phyloP scores from a whole-genome alignment of 2,888 invertebrate species.

The Pristionchus arcanus region DNA sequence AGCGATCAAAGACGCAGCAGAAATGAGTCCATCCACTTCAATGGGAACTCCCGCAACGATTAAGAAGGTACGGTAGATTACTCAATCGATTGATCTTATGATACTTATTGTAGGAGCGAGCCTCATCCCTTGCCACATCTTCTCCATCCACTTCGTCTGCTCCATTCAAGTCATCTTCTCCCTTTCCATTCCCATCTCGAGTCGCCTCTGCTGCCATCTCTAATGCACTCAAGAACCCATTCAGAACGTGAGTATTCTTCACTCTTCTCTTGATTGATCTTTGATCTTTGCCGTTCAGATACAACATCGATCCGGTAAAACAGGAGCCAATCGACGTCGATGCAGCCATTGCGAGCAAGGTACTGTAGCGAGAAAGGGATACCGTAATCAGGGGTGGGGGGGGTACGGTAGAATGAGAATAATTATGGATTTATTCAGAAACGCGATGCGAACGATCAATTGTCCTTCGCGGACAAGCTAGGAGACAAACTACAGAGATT shows the following conservation, averaged over 20 bases:
- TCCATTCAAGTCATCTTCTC: neutral
- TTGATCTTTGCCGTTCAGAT: slow-evolving; percentile 31
- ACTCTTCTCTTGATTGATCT: neutral
- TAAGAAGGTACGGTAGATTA: slow-evolving; percentile 32
- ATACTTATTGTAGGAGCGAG: slow-evolving; percentile 33
- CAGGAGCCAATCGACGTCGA: slow-evolving; percentile 31
- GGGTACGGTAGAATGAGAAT: neutral
- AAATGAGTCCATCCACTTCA: neutral
- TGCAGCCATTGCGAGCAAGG: slow-evolving; percentile 27
- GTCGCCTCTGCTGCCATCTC: neutral
- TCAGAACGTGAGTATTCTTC: slow-evolving; percentile 49
- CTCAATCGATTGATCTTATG: neutral
- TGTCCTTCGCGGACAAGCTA: slow-evolving; percentile 2
- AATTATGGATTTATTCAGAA: neutral
- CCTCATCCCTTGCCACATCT: slow-evolving; percentile 26
- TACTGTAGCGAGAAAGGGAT: neutral
- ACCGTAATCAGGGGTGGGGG: neutral
- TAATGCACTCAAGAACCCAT: slow-evolving; percentile 24
- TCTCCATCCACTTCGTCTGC: neutral
- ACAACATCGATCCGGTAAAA: slow-evolving; percentile 41
- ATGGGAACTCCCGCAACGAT: neutral
- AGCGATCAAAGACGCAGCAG: neutral
- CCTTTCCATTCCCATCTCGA: neutral
- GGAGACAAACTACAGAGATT: slow-evolving; percentile 51
- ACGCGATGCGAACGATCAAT: neutral